Evolutionary conservation across 2,113 vertebrate species (phyloP), one percentile per base, ranked within the genome.

Genomic region (Laticauda colubrina): DNA sequence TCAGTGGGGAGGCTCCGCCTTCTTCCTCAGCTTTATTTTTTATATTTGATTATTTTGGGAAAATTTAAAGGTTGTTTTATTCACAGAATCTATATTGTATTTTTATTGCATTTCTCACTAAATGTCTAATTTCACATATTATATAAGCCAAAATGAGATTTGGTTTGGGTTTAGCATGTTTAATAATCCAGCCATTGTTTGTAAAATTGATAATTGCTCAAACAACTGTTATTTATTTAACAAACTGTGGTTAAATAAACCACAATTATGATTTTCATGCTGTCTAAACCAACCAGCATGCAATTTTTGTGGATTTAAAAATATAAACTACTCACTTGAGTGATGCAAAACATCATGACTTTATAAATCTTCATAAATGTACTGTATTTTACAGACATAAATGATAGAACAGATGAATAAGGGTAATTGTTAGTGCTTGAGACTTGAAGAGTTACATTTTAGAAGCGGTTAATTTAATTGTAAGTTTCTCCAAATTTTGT

Each of bases 1-100:
- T 45, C 45, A 45, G 45, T 5, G 45, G 5, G 45, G 45, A 45
- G 45, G 45, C 45, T 45, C 45, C 5, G 0, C 45, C 45, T 45
- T 43, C 43, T 43, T 45, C 45, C 45, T 45, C 45, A 11, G 6
- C 18, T 81, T 29, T 93, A n/a, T 86, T 92, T 39, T 93, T 93
- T 2, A 21, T 59, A 12, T 43, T 94, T 95, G 9, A 69, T 69
- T 93, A 90, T 24, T 89, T 94, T 43, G 93, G 54, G 53, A 53
- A 94, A 24, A 81, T 39, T 3, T 39, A 81, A 81, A 64, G 59
- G 59, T 61, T 61, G 8, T 59, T 75, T 81, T 43, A 81, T 81
- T 81, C 34, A 81, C 34, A 81, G 18, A n/a, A 34, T 20, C 75
- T 21, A 20, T 39, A 15, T 20, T 51, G 69, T 89, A 75, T 53